Evolutionary conservation across 2,797 vertebrate genomes (phyloP).

Genomic region (Cyprinella venusta): DNA sequence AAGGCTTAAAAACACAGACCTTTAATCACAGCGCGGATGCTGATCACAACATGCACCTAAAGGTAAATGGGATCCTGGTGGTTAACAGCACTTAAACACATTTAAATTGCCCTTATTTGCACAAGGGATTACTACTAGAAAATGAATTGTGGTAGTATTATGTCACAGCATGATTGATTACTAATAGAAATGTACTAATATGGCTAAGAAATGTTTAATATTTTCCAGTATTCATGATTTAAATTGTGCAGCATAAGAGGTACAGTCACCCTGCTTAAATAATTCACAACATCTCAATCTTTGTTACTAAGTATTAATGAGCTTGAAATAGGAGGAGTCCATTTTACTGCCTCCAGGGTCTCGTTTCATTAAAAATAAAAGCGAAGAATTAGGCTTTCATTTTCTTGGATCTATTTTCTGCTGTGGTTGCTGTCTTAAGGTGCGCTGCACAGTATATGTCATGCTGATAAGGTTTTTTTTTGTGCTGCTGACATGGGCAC

Average conservation of each 20-base stretch:
- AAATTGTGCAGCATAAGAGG: conserved; percentile 35
- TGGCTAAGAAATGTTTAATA: background rate
- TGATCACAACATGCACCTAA: conserved; percentile 59
- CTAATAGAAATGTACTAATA: background rate
- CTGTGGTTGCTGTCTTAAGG: conserved; percentile 57
- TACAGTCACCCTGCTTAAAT: conserved; percentile 69
- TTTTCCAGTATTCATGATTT: conserved; percentile 21
- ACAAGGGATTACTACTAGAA: background rate
- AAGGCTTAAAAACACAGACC: conserved; percentile 47
- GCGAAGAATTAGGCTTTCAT: conserved; percentile 64
- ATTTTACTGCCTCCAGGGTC: conserved; percentile 63
- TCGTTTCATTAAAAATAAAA: conserved; percentile 72
- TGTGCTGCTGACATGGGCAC: conserved; percentile 38
- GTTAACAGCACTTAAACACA: background rate
- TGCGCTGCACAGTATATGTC: conserved; percentile 68
- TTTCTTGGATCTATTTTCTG: conserved; percentile 58
- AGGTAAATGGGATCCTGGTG: conserved; percentile 64
- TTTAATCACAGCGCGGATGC: conserved; percentile 42
- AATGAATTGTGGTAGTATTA: conserved; percentile 5
- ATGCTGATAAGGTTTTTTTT: conserved; percentile 43
- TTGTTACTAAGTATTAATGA: conserved; percentile 76
- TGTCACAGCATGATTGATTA: conserved; percentile 2
- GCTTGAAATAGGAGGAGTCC: conserved; percentile 70
- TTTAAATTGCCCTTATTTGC: conserved; percentile 7
- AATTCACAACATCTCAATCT: conserved; percentile 73